Evolutionary conservation across 2,113 vertebrate genomes (phyloP), one percentile per base, ranked within the genome.

Genomic region (Azemiops feae): DNA sequence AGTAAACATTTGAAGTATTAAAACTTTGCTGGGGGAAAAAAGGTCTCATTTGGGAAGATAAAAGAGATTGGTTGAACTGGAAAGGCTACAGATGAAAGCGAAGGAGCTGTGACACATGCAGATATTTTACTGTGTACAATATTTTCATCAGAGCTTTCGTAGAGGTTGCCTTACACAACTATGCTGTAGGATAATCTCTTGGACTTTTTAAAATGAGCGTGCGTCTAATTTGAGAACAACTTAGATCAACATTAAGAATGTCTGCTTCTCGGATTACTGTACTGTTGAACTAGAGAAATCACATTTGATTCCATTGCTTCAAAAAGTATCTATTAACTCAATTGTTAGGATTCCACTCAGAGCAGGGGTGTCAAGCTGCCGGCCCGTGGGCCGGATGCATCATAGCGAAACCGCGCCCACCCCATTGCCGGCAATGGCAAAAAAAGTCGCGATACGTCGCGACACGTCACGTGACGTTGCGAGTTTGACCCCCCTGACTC

Each of bases 1-100:
- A 94, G 96, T 95, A 57, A 95, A 94, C 97, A 96, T 96, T 97
- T 96, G 95, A 94, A 95, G 93, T 96, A 95, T 30, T 94, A 69
- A 34, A 85, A 39, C 34, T 87, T 47, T 30, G 39, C 53, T 85
- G 64, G 47, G 43, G 2, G 9, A 50, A 34, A 5, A 87, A 91
- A 34, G 11, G 27, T 57, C 53, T 30, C 52, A 39, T 85, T 91
- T 58, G 47, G 34, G 27, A 58, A 4, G 16, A 23, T 60, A n/a
- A 89, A 47, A 53, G 54, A 54, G 16, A 3, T 47, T 64, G 34
- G 12, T 1, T 1, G 11, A 74, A 27, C 34, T 45, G 45, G 86
- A 74, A 88, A 45, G n/a, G 47, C 16, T 60, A n/a, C n/a, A 45
- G 64, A 94, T 30, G 91, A 50, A 23, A 55, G 55, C 60, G 34